Conservation (phyloP, 2,113 vertebrate species). For the Anhinga rufa region DNA sequence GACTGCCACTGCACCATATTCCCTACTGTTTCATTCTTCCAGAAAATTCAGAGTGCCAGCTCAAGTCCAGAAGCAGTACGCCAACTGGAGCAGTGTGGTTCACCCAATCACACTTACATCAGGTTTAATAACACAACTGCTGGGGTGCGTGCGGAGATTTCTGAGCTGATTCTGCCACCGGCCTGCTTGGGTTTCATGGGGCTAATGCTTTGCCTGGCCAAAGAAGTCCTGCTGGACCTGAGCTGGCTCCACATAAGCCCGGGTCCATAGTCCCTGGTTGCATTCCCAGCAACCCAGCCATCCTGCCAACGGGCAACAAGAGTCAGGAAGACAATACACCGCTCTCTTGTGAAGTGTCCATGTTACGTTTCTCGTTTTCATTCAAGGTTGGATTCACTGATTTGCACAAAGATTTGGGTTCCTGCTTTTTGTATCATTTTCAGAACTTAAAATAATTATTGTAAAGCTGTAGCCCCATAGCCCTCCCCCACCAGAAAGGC, state of each 20-base stretch:
- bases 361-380: rapidly evolving
- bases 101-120: neutral
- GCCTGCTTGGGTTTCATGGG: neutral
- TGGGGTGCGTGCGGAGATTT: neutral
- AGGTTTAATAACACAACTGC: neutral
- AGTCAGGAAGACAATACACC: too few species aligned
- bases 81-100: neutral
- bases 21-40: neutral
- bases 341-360: neutral
- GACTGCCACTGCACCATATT: neutral
- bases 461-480: neutral
- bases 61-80: neutral
- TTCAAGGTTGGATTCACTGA: neutral
- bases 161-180: neutral
- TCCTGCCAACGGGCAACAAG: neutral
- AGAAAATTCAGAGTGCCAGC: neutral
- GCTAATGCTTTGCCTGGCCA: neutral
- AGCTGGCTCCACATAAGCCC: neutral
- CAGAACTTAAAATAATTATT: neutral
- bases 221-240: neutral
- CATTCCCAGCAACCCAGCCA: neutral
- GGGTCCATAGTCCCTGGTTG: too few species aligned
- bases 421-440: neutral
- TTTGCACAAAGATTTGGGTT: neutral
- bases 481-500: neutral